These are phyloP conservation scores for Girardinus metallicus DNA, from an alignment of 2,797 vertebrate genomes.

Conservation along the genomic window DNA sequence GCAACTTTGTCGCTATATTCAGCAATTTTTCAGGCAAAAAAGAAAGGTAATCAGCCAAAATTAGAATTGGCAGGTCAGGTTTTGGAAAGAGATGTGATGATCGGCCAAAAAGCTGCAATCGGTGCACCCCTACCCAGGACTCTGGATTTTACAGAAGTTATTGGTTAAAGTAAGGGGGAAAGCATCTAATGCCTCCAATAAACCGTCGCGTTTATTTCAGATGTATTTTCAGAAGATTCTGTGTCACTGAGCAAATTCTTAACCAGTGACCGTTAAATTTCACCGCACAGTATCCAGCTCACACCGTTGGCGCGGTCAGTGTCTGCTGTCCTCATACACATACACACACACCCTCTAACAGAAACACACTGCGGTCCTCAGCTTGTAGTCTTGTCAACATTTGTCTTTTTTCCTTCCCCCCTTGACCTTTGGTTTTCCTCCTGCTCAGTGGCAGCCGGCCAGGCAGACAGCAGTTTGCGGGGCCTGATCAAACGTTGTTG, in stretches of 20 bases:
- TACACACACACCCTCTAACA: background rate
- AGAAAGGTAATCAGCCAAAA: background rate
- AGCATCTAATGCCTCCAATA: background rate
- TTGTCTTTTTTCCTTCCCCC: slow-evolving; percentile 14
- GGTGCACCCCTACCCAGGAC: background rate
- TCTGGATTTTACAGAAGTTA: background rate
- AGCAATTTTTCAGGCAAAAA: background rate
- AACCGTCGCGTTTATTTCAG: background rate
- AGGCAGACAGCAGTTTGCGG: slow-evolving; percentile 36
- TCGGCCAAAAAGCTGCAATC: background rate
- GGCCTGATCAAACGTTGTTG: slow-evolving; percentile 37
- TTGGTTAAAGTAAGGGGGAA: background rate
- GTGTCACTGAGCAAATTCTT: slow-evolving; percentile 4
- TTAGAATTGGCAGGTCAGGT: background rate
- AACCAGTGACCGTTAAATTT: slow-evolving; percentile 25
- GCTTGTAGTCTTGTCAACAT: slow-evolving; percentile 45
- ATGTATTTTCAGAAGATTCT: slow-evolving; percentile 13
- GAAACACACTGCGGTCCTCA: slow-evolving; percentile 10
- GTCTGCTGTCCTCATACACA: background rate
- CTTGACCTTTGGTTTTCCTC: slow-evolving; percentile 58
- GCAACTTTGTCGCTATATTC: background rate
- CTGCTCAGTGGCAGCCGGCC: slow-evolving; percentile 42
- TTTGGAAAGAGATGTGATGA: background rate
- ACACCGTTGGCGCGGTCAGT: slow-evolving; percentile 32
- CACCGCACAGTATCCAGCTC: slow-evolving; percentile 45